Percentiles rank a stretch among this genome's conserved stretches.
Evolutionary conservation across 2,797 vertebrate species (phyloP).

Genomic region (Sebastes aleutianus): DNA sequence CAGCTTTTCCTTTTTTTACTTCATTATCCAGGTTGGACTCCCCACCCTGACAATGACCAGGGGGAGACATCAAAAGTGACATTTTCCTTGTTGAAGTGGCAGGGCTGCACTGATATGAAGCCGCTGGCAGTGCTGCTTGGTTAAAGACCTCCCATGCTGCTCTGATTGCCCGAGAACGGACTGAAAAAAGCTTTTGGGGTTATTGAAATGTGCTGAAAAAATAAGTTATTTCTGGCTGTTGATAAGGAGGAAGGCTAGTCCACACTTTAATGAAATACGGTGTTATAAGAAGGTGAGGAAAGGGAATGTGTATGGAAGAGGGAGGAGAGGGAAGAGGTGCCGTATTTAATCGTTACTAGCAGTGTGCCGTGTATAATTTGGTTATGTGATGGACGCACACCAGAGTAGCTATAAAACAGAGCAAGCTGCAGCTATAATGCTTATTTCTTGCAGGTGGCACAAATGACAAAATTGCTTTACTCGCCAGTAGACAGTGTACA

Average conservation of each 20-base stretch:
- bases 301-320: slow-evolving; percentile 17
- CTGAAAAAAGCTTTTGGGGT: slow-evolving; percentile 44
- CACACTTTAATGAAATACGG: slow-evolving; percentile 61
- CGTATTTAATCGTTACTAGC: neutral
- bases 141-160: slow-evolving; percentile 63
- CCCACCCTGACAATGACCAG: slow-evolving; percentile 63
- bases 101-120: slow-evolving; percentile 62
- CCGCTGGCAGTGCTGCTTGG: slow-evolving; percentile 47
- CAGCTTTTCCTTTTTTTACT: slow-evolving; percentile 53
- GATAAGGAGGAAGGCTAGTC: slow-evolving; percentile 31
- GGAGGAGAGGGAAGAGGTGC: slow-evolving; percentile 7
- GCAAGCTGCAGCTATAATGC: neutral
- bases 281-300: slow-evolving; percentile 48
- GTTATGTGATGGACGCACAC: neutral
- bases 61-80: slow-evolving; percentile 76
- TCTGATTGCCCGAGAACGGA: slow-evolving; percentile 59
- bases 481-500: neutral
- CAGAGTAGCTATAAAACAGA: neutral
- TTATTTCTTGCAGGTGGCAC: neutral
- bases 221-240: slow-evolving; percentile 40
- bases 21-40: slow-evolving; percentile 68
- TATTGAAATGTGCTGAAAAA: slow-evolving; percentile 50
- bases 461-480: neutral
- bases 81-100: slow-evolving; percentile 67
- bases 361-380: neutral